These are phyloP conservation scores for Cetoscarus ocellatus DNA, from an alignment of 2,797 vertebrate genomes.

Conservation along the genomic window DNA sequence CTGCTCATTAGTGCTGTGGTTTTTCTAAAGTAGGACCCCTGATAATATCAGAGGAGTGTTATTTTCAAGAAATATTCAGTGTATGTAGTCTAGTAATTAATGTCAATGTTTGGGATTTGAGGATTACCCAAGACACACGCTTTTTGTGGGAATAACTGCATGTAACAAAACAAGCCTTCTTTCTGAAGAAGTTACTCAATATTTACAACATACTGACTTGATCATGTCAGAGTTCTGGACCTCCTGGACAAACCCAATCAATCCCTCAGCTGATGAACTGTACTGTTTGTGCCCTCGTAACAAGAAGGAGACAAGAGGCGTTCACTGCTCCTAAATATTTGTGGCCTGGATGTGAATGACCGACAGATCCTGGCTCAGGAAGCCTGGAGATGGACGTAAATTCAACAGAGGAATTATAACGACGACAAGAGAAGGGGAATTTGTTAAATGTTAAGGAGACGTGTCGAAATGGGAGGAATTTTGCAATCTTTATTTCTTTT, in stretches of 20 bases:
- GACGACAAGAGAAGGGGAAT: constrained; percentile 48
- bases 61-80: background rate
- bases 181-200: constrained; percentile 38
- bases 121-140: constrained; percentile 7
- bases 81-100: constrained; percentile 5
- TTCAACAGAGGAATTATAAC: constrained; percentile 40
- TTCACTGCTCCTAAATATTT: constrained; percentile 71
- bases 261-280: constrained; percentile 5
- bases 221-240: constrained; percentile 47
- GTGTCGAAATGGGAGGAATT: constrained; percentile 45
- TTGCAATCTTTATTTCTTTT: constrained; percentile 41
- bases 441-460: constrained; percentile 34
- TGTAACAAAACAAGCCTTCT: constrained; percentile 21
- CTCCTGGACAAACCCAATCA: constrained; percentile 17
- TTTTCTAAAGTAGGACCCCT: background rate
- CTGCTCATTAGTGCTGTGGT: background rate
- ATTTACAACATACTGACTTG: constrained; percentile 40
- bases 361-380: constrained; percentile 42
- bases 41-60: background rate
- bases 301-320: constrained; percentile 1
- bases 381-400: constrained; percentile 56
- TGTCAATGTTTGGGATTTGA: background rate
- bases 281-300: background rate
- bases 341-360: constrained; percentile 50
- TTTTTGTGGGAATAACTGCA: constrained; percentile 15